phyloP scores from a whole-genome alignment of 2,113 vertebrate species.

The Talpa occidentalis region DNA sequence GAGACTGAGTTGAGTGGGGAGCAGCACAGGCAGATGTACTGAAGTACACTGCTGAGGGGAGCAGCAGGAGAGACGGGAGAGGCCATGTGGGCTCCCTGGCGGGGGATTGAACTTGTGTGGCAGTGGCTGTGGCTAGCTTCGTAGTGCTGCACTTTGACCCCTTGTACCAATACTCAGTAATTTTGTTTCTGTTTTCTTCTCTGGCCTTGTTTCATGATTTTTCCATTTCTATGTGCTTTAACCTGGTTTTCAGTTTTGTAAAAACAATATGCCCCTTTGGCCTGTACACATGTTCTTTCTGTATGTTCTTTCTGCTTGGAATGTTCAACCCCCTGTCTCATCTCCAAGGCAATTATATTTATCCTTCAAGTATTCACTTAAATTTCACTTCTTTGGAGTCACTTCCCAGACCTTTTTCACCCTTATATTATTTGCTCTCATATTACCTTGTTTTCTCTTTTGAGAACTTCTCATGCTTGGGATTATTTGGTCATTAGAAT shows the following conservation, averaged over 20 bases:
- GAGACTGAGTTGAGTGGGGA: no score
- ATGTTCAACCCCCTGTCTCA: not conserved
- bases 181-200: not conserved
- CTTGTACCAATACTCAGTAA: slow-evolving; percentile 11
- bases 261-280: not conserved
- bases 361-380: not conserved
- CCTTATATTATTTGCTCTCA: not conserved
- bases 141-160: no score
- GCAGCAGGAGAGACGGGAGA: no score
- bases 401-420: not conserved
- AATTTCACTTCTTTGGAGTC: not conserved
- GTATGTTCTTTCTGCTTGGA: not conserved
- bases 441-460: not conserved
- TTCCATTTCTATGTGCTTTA: not conserved
- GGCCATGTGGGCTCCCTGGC: no score
- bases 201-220: not conserved
- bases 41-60: no score
- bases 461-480: not conserved
- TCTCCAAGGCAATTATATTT: not conserved
- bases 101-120: no score
- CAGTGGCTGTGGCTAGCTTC: no score
- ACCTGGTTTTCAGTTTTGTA: not conserved
- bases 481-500: not conserved
- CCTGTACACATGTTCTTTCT: not conserved
- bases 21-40: no score